Evolutionary conservation across 2,113 vertebrate species (phyloP).

Genomic region (Oenanthe oenanthe): DNA sequence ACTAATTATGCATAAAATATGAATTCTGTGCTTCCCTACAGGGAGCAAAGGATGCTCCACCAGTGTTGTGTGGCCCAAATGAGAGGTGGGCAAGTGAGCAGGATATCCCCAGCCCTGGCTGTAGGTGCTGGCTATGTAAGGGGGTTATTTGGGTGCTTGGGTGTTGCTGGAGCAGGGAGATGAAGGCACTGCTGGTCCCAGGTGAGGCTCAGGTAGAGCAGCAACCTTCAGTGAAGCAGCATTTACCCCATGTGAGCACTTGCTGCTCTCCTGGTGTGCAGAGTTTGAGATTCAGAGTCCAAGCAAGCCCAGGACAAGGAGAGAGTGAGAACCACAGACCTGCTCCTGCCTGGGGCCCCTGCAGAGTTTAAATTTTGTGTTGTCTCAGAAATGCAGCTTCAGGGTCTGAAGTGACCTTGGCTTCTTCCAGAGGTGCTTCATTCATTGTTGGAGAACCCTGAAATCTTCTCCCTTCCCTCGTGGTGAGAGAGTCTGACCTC

Average conservation of each 20-base stretch:
- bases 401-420: not conserved
- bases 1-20: not conserved
- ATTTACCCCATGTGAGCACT: not conserved
- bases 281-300: not conserved
- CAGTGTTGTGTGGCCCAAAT: not conserved
- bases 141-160: not conserved
- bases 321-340: not conserved
- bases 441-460: not conserved
- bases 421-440: not conserved
- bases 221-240: rapidly evolving
- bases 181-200: not conserved
- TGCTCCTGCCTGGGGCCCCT: not conserved
- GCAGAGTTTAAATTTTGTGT: not conserved
- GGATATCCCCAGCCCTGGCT: not conserved
- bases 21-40: rapidly evolving
- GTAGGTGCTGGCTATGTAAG: not conserved
- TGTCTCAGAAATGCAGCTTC: not conserved
- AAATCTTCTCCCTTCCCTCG: rapidly evolving
- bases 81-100: not conserved
- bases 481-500: not conserved
- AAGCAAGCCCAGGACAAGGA: not conserved
- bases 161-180: not conserved
- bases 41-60: not conserved
- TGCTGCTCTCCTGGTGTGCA: not conserved
- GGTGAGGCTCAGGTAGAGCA: not conserved